Percentiles rank a stretch among this genome's conserved stretches.
Evolutionary conservation across 1,140 invertebrate genomes (phyloP).

Genomic region (Eriosoma lanigerum): DNA sequence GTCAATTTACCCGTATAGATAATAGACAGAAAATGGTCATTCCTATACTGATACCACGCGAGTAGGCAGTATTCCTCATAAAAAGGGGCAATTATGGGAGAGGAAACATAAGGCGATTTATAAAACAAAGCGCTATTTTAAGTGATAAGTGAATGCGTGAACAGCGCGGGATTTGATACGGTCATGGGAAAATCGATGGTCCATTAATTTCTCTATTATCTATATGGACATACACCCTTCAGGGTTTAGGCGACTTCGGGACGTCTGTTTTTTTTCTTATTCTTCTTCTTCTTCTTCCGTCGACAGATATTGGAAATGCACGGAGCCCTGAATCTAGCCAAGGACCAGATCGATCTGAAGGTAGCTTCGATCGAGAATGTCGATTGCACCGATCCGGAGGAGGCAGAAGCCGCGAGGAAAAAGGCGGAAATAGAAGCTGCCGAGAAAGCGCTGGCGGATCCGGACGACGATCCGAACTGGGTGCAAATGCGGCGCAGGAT

Average conservation of each 20-base stretch:
- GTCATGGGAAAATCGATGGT: not conserved
- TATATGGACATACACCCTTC: not conserved
- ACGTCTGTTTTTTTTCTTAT: not conserved
- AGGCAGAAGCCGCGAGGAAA: not conserved
- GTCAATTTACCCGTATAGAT: no score
- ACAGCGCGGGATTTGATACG: not conserved
- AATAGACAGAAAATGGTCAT: no score
- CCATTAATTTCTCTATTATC: not conserved
- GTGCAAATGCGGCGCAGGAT: conserved; percentile 22
- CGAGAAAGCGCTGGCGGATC: conserved; percentile 17
- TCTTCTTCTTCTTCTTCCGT: no score
- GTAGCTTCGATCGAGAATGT: not conserved
- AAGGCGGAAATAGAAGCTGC: not conserved
- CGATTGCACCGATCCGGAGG: not conserved
- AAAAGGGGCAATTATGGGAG: no score
- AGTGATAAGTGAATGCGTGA: no score
- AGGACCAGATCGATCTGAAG: not conserved
- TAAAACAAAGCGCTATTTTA: no score
- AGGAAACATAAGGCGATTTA: no score
- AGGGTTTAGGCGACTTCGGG: not conserved
- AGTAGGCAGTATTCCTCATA: no score
- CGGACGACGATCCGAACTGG: conserved; percentile 32
- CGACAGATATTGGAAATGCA: not conserved
- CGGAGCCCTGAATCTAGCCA: not conserved
- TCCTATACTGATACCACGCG: no score